These are phyloP conservation scores for Bubalus kerabau DNA, from an alignment of 2,113 vertebrate genomes.

Conservation along the genomic window DNA sequence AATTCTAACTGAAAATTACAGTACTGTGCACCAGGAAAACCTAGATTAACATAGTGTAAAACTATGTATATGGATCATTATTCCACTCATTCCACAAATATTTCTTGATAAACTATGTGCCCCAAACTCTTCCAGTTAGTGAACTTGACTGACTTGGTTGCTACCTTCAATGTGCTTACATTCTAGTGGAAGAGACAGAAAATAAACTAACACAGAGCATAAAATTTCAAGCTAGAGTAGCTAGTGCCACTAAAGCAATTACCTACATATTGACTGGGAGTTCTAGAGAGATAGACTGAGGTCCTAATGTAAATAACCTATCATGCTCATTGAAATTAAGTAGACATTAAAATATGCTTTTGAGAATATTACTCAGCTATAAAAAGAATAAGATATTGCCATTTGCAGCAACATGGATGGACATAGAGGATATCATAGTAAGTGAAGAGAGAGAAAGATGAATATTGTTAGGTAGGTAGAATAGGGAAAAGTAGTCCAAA, in stretches of 20 bases:
- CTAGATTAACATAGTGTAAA: not conserved
- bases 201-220: not conserved
- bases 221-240: not conserved
- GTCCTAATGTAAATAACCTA: not conserved
- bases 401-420: not conserved
- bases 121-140: not conserved
- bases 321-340: not conserved
- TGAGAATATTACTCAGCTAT: not conserved
- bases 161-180: not conserved
- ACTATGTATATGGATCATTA: not conserved
- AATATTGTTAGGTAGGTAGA: not conserved
- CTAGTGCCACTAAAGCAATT: not conserved
- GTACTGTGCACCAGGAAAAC: not conserved
- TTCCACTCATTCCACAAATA: not conserved
- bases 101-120: not conserved
- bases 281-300: not conserved
- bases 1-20: not conserved
- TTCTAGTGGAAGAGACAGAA: not conserved
- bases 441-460: not conserved
- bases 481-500: too few relatives aligned
- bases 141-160: not conserved
- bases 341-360: not conserved
- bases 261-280: not conserved
- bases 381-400: not conserved
- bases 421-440: not conserved